A percentile compares a stretch with the other conserved stretches of the same genome.
Evolutionary conservation across 2,113 vertebrate genomes (phyloP).

Genomic region (Asarcornis scutulata): DNA sequence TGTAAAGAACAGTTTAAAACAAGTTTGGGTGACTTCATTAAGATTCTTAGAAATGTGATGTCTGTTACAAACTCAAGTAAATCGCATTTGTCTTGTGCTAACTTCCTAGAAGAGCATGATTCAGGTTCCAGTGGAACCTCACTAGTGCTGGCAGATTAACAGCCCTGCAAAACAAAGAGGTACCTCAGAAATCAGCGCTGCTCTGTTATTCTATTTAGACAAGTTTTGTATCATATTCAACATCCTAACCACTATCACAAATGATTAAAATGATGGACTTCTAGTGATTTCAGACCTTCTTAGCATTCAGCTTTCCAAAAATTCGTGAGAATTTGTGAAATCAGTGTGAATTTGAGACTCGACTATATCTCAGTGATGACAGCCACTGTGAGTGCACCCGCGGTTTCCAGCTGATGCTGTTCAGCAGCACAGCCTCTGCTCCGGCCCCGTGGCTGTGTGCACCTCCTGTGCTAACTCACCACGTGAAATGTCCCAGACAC

Average conservation of each 20-base stretch:
- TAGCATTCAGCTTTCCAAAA: not conserved
- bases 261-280: fast-evolving
- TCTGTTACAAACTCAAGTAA: not conserved
- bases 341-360: not conserved
- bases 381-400: fast-evolving
- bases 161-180: not conserved
- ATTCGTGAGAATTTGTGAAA: too few species aligned
- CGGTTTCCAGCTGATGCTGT: fast-evolving
- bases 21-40: not conserved
- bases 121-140: not conserved
- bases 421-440: fast-evolving
- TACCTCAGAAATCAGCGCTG: not conserved
- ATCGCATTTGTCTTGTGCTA: not conserved
- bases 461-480: fast-evolving
- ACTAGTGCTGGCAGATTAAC: not conserved
- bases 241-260: not conserved
- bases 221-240: not conserved
- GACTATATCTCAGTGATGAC: fast-evolving
- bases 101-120: not conserved
- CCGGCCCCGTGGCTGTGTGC: fast-evolving
- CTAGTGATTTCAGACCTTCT: not conserved
- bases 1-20: not conserved
- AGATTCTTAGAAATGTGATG: fast-evolving
- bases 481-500: not conserved
- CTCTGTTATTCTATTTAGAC: fast-evolving